Conservation (phyloP, 2,888 invertebrate genomes). For the Metallyticus violacea region DNA sequence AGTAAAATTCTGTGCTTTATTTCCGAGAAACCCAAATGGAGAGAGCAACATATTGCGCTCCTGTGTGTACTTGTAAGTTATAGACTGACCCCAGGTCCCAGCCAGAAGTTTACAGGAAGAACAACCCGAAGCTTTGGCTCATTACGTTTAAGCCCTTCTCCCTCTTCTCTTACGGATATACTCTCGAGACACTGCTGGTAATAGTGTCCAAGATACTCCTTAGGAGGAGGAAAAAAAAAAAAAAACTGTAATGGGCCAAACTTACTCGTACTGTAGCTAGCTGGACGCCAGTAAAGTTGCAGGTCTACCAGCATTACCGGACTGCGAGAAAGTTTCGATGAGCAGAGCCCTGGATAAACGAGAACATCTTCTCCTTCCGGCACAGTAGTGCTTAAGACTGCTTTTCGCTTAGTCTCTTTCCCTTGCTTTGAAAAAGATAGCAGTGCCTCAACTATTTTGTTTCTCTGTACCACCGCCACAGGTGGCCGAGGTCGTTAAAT, state of each 20-base stretch:
- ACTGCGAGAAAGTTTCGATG: background rate
- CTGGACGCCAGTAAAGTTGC: background rate
- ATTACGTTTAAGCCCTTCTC: background rate
- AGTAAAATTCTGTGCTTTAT: too few species aligned
- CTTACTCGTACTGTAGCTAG: background rate
- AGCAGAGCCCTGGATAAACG: background rate
- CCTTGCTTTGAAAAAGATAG: background rate
- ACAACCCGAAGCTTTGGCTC: background rate
- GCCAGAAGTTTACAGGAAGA: background rate
- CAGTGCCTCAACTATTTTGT: too few species aligned
- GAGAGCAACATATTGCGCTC: background rate
- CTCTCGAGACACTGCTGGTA: background rate
- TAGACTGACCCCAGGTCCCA: background rate
- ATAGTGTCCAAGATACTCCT: background rate
- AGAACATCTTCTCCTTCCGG: background rate
- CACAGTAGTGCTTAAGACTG: background rate
- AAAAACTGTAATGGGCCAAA: background rate
- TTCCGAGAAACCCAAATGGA: background rate
- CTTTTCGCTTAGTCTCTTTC: background rate
- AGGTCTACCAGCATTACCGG: background rate
- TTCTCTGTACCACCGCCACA: too few species aligned
- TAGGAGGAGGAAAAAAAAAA: background rate
- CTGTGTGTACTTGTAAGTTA: background rate
- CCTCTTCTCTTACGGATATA: background rate
- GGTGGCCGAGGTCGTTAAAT: too few species aligned